These are phyloP conservation scores for Anaspis maculata DNA, from an alignment of 2,888 invertebrate genomes.

Conservation along the genomic window DNA sequence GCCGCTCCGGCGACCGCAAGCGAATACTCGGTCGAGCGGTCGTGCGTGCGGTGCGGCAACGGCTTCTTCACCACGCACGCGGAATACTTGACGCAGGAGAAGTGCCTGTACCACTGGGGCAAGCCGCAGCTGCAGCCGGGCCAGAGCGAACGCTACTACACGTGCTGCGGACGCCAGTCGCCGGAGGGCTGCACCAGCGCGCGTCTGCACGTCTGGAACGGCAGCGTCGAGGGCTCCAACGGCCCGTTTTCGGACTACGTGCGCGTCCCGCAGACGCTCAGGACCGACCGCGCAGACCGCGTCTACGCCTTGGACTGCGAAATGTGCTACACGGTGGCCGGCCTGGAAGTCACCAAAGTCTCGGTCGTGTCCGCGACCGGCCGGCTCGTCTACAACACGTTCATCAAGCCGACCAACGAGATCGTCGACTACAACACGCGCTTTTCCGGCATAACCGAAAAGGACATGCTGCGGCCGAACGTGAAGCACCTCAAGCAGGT, in stretches of 20 bases:
- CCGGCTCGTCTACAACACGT: slow-evolving; percentile 69
- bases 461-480: slow-evolving; percentile 47
- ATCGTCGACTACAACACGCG: slow-evolving; percentile 92
- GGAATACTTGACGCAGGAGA: slow-evolving; percentile 62
- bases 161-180: slow-evolving; percentile 53
- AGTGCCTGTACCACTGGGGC: slow-evolving; percentile 87
- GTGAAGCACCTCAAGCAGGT: slow-evolving; percentile 67
- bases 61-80: slow-evolving; percentile 64
- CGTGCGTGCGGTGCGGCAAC: slow-evolving; percentile 51
- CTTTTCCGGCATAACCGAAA: slow-evolving; percentile 83
- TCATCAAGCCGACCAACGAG: slow-evolving; percentile 72
- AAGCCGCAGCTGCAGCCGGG: slow-evolving; percentile 47
- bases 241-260: slow-evolving; percentile 50
- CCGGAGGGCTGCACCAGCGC: slow-evolving; percentile 58
- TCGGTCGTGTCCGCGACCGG: slow-evolving; percentile 73
- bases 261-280: slow-evolving; percentile 51
- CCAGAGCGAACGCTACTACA: slow-evolving; percentile 39
- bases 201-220: slow-evolving; percentile 70
- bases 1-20: too few relatives aligned
- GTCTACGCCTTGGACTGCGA: slow-evolving; percentile 91
- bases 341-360: slow-evolving; percentile 80
- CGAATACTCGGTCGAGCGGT: neutral
- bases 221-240: slow-evolving; percentile 57
- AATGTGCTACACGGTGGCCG: slow-evolving; percentile 87
- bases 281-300: slow-evolving; percentile 41